Conservation (phyloP, 1,140 invertebrate genomes). For the Lethrus apterus region DNA sequence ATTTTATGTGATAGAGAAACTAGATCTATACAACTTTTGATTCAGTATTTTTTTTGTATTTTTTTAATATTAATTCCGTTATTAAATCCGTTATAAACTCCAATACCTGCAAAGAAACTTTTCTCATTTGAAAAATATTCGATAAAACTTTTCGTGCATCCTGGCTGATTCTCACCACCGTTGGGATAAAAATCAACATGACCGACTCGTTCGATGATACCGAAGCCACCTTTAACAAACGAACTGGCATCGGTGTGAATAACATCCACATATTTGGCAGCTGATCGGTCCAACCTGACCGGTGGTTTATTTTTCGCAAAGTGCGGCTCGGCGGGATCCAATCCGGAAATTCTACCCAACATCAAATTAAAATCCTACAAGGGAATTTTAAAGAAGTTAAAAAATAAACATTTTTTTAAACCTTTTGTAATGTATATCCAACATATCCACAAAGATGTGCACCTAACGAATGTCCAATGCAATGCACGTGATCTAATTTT, state of each 20-base stretch:
- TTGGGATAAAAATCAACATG: conserved; percentile 90
- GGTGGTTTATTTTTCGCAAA: conserved; percentile 75
- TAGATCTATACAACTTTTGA: too few species aligned
- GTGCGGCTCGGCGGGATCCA: conserved; percentile 89
- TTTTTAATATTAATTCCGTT: too few species aligned
- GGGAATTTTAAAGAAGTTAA: not conserved
- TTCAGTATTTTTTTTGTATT: not conserved
- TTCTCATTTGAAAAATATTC: conserved; percentile 59
- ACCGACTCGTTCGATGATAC: conserved; percentile 71
- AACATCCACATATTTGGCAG: conserved; percentile 79
- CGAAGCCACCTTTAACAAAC: conserved; percentile 72
- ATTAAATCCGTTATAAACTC: too few species aligned
- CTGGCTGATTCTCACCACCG: conserved; percentile 76
- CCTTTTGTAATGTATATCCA: conserved; percentile 61
- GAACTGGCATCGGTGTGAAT: conserved; percentile 82
- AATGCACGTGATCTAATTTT: conserved; percentile 60
- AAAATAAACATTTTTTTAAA: conserved; percentile 28
- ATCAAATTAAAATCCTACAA: conserved; percentile 53
- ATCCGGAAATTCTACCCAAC: conserved; percentile 61
- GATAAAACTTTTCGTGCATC: conserved; percentile 65
- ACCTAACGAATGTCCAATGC: conserved; percentile 87
- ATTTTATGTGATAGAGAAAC: too few species aligned
- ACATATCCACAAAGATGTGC: conserved; percentile 79
- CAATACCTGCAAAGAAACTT: conserved; percentile 54
- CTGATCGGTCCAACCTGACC: conserved; percentile 75